A percentile compares a stretch with the other conserved stretches of the same genome.
Evolutionary conservation across 2,797 vertebrate species (phyloP).

Genomic region (Lacerta viridis): DNA sequence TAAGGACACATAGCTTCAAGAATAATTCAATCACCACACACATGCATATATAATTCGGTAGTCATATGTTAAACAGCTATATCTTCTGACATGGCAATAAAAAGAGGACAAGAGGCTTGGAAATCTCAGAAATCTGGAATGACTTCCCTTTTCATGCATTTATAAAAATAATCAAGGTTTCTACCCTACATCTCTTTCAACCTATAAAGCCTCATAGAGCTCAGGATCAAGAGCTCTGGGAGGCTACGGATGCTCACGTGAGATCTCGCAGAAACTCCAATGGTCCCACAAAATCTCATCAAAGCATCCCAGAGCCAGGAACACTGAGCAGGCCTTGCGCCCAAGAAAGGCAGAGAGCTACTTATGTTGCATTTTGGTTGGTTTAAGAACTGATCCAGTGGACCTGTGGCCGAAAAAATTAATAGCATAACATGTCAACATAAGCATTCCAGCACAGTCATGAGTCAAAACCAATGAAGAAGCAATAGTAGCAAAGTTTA

Average conservation of each 20-base stretch:
- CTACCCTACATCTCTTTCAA: background rate
- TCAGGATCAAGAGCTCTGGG: too few relatives aligned
- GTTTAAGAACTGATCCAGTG: constrained; percentile 6
- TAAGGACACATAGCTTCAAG: background rate
- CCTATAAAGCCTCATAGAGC: background rate
- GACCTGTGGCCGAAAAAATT: background rate
- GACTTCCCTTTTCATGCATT: background rate
- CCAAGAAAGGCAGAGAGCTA: too few relatives aligned
- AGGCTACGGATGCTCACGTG: too few relatives aligned
- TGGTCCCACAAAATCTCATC: too few relatives aligned
- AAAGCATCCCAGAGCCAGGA: too few relatives aligned
- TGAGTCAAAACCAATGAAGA: constrained; percentile 54
- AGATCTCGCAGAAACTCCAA: too few relatives aligned
- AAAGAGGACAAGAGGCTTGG: background rate
- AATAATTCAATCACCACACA: background rate
- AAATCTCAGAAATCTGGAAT: background rate
- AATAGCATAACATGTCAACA: background rate
- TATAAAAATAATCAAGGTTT: background rate
- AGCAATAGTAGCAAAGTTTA: constrained; percentile 43
- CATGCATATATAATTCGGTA: background rate
- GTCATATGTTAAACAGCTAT: background rate
- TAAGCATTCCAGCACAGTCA: background rate
- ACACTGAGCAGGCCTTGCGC: too few relatives aligned
- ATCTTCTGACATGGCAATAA: background rate
- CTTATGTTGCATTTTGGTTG: background rate